Conservation (phyloP, 2,113 vertebrate species). For the Nibea coibor region DNA sequence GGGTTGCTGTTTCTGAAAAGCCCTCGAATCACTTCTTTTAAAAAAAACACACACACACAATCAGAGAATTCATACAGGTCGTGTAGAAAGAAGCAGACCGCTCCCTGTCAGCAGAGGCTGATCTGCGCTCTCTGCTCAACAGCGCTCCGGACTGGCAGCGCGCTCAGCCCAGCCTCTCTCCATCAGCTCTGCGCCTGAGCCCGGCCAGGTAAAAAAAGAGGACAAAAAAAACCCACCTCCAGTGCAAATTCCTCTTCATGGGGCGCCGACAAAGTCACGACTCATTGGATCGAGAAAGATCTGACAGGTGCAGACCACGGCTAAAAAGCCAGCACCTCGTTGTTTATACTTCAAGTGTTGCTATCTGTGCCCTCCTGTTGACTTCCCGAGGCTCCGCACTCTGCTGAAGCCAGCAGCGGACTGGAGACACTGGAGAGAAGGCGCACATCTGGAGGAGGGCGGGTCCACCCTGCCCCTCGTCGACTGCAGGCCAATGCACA, state of each 20-base stretch:
- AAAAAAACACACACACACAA: not conserved
- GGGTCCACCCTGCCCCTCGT: conserved; percentile 54
- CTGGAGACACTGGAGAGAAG: conserved; percentile 46
- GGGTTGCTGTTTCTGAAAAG: not conserved
- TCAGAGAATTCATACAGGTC: conserved; percentile 36
- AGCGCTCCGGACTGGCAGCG: conserved; percentile 46
- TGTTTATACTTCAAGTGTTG: conserved; percentile 18
- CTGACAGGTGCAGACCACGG: not conserved
- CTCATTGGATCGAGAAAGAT: conserved; percentile 15
- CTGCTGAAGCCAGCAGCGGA: conserved; percentile 56
- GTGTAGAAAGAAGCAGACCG: conserved; percentile 44
- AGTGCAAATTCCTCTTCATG: conserved; percentile 38
- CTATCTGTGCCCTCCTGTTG: conserved; percentile 52
- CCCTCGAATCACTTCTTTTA: conserved; percentile 10
- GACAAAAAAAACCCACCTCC: not conserved
- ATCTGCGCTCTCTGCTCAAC: conserved; percentile 46
- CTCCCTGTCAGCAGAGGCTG: conserved; percentile 56
- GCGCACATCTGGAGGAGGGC: conserved; percentile 79
- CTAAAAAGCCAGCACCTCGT: not conserved
- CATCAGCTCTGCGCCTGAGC: conserved; percentile 51
- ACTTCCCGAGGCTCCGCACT: conserved; percentile 61
- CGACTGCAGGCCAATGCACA: conserved; percentile 63
- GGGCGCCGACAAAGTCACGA: conserved; percentile 8
- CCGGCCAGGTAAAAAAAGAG: conserved; percentile 50
- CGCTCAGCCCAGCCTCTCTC: conserved; percentile 54